Percentiles rank a stretch among this genome's conserved stretches.
Conservation (phyloP, 2,113 vertebrate genomes). For the Rhynchopsitta pachyrhyncha region DNA sequence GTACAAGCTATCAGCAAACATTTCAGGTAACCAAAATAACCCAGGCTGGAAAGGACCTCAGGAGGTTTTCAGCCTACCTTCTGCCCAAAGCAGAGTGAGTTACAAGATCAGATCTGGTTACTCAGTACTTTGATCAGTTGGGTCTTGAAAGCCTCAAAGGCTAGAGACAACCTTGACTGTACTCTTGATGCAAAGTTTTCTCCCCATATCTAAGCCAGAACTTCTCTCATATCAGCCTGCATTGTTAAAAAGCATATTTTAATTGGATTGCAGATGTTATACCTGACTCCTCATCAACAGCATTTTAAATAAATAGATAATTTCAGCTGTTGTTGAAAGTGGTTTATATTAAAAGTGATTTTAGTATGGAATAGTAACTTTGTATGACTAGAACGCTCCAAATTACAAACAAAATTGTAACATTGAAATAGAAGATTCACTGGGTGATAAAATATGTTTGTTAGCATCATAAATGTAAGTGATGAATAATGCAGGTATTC, state of each 20-base stretch:
- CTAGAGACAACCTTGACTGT: not conserved
- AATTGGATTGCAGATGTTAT: not conserved
- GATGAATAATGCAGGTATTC: constrained; percentile 2
- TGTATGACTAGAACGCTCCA: not conserved
- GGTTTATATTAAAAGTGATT: not conserved
- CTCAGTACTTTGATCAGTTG: not conserved
- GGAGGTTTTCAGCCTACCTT: not conserved
- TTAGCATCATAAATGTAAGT: not conserved
- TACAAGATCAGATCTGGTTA: not conserved
- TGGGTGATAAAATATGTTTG: not conserved
- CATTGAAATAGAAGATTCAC: not conserved
- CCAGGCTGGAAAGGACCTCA: not conserved
- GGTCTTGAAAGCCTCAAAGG: not conserved
- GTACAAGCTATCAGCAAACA: not conserved
- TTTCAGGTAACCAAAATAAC: not conserved
- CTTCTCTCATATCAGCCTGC: not conserved
- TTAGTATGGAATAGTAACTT: not conserved
- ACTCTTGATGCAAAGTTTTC: not conserved
- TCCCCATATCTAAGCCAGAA: not conserved
- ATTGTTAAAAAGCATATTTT: not conserved
- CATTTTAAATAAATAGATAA: not conserved
- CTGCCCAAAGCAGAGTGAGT: not conserved
- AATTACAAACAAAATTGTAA: constrained; percentile 1
- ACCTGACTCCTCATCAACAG: not conserved
- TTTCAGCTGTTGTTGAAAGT: constrained; percentile 8